Evolutionary conservation across 2,888 invertebrate genomes (phyloP).

Genomic region (Perdita meconis): DNA sequence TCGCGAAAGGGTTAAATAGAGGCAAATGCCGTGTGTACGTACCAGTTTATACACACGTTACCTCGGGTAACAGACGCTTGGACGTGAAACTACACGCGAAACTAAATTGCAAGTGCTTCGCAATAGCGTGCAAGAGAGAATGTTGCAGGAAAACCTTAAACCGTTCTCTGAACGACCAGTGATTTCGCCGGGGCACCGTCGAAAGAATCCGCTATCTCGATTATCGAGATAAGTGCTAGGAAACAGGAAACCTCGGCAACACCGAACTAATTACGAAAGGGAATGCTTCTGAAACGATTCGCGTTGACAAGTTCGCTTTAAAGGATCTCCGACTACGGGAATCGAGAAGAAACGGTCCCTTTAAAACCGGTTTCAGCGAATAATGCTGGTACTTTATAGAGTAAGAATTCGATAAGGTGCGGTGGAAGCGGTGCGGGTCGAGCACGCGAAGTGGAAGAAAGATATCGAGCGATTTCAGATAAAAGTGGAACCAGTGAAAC

Average conservation of each 20-base stretch:
- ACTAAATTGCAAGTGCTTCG: neutral
- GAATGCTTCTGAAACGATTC: neutral
- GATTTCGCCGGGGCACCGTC: no score
- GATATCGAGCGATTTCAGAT: conserved; percentile 17
- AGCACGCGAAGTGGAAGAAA: conserved; percentile 12
- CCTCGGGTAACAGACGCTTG: conserved; percentile 1
- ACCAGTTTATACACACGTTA: conserved; percentile 16
- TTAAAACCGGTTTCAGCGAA: conserved; percentile 6
- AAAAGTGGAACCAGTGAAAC: neutral
- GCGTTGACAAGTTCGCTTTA: neutral
- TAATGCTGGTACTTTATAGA: neutral
- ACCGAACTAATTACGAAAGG: neutral
- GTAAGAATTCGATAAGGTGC: neutral
- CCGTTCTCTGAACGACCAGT: neutral
- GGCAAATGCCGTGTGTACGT: conserved; percentile 20
- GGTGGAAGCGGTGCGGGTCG: neutral
- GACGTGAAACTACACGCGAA: conserved; percentile 32
- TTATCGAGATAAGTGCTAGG: neutral
- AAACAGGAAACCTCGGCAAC: neutral
- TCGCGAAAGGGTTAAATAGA: conserved; percentile 38
- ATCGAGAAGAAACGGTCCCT: neutral
- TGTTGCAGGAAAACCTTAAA: neutral
- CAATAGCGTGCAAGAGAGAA: neutral
- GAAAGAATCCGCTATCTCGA: neutral
- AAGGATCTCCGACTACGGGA: neutral